Percentiles rank a stretch among this genome's conserved stretches.
Evolutionary conservation across 2,797 vertebrate species (phyloP).

Genomic region (Sebastes cheni): DNA sequence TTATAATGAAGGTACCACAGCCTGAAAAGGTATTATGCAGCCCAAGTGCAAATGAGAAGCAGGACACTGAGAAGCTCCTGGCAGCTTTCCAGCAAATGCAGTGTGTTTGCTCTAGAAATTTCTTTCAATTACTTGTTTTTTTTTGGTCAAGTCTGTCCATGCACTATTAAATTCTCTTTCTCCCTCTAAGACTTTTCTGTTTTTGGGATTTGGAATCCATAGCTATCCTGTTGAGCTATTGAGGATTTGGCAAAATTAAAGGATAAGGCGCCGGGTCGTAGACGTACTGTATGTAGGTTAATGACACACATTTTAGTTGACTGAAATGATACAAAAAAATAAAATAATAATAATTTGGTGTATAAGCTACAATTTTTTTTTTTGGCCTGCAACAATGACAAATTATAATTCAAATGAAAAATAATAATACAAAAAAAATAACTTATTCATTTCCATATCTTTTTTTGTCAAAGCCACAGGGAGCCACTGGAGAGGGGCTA

Average conservation of each 20-base stretch:
- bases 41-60: not conserved
- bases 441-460: not conserved
- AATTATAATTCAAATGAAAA: not conserved
- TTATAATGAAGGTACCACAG: not conserved
- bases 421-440: not conserved
- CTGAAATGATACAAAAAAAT: no score
- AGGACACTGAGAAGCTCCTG: not conserved
- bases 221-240: not conserved
- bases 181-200: not conserved
- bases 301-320: not conserved
- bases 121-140: not conserved
- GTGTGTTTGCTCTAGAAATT: not conserved
- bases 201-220: not conserved
- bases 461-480: no score
- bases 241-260: not conserved
- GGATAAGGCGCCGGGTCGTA: not conserved
- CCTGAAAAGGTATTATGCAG: not conserved
- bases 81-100: not conserved
- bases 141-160: no score
- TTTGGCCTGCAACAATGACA: not conserved
- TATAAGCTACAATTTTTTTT: no score
- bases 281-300: not conserved
- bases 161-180: not conserved
- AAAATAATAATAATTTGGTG: no score
- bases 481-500: no score